Conservation (phyloP, 1,140 invertebrate genomes). For the Bursaphelenchus mucronatus region DNA sequence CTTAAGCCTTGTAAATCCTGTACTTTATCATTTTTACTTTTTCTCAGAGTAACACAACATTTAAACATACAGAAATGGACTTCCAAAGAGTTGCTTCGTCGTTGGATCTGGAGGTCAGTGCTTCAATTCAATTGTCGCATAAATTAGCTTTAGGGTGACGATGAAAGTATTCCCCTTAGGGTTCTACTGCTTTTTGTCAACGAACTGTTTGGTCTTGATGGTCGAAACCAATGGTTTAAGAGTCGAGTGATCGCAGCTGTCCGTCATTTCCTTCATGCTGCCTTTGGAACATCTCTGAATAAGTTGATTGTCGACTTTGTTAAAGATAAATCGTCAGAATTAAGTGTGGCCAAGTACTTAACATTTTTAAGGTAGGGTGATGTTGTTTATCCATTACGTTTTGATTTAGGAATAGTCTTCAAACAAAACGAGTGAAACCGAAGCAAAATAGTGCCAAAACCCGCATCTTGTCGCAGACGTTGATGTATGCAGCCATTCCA, state of each 20-base stretch:
- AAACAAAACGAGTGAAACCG: conserved; percentile 15
- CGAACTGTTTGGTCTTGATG: conserved; percentile 83
- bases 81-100: conserved; percentile 47
- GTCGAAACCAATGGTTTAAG: conserved; percentile 80
- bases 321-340: conserved; percentile 79
- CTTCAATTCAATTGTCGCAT: neutral
- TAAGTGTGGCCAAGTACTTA: conserved; percentile 81
- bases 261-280: conserved; percentile 73
- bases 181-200: conserved; percentile 81
- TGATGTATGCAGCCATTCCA: conserved; percentile 63
- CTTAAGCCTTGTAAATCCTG: neutral
- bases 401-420: conserved; percentile 1
- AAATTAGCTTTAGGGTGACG: conserved; percentile 22
- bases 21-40: neutral
- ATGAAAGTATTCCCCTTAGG: conserved; percentile 78
- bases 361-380: conserved; percentile 70
- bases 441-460: conserved; percentile 34
- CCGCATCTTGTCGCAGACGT: conserved; percentile 45
- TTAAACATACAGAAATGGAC: conserved; percentile 27
- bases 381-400: conserved; percentile 1
- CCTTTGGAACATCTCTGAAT: conserved; percentile 80
- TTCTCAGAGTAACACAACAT: conserved; percentile 10
- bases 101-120: conserved; percentile 3
- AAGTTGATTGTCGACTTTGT: conserved; percentile 84
- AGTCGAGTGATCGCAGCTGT: conserved; percentile 75